Evolutionary conservation across 2,113 vertebrate genomes (phyloP).

Genomic region (Phainopepla nitens): DNA sequence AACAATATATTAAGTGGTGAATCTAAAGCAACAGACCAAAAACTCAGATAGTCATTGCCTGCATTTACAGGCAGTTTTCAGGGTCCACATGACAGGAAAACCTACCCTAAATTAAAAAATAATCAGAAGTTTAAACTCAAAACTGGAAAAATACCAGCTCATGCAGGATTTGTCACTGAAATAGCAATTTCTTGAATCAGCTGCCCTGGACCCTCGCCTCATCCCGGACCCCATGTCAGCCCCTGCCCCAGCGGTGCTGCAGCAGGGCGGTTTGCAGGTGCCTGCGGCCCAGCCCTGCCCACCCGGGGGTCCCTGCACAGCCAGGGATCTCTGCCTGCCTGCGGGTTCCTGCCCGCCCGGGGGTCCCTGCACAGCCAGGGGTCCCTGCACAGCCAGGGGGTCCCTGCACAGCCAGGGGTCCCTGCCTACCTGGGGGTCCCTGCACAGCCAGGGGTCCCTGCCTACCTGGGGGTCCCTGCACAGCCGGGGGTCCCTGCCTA

Average conservation of each 20-base stretch:
- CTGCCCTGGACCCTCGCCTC: fast-evolving
- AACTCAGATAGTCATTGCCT: background rate
- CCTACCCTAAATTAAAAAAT: background rate
- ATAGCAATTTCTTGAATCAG: background rate
- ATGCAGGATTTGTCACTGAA: background rate
- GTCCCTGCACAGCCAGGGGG: fast-evolving
- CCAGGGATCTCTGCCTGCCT: too few species aligned
- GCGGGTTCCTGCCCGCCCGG: too few species aligned
- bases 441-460: too few species aligned
- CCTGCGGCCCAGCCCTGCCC: background rate
- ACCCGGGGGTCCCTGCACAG: fast-evolving
- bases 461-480: fast-evolving
- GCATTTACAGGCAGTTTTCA: background rate
- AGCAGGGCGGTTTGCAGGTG: too few species aligned
- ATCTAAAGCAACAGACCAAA: background rate
- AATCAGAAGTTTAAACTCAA: background rate
- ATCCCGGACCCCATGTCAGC: fast-evolving
- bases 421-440: fast-evolving
- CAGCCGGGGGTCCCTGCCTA: too few species aligned
- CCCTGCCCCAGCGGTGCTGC: fast-evolving
- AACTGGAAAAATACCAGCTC: background rate
- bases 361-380: too few species aligned
- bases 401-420: too few species aligned
- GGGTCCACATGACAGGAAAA: background rate
- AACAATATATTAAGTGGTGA: background rate